Conservation (phyloP, 2,888 invertebrate species). For the Heteromyza rotundicornis region DNA sequence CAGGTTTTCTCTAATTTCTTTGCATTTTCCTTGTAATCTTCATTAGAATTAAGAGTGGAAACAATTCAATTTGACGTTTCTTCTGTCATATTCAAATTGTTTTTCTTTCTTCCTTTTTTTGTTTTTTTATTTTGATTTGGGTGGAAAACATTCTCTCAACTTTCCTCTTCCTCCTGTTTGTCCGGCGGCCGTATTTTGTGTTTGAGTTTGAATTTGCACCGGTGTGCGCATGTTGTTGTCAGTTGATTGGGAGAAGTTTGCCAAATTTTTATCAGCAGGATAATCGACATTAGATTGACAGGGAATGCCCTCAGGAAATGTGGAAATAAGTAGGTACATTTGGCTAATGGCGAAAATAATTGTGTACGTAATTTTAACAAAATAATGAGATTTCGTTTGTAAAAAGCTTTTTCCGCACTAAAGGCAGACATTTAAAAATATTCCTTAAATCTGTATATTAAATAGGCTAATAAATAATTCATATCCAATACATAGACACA, state of each 20-base stretch:
- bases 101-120: conserved; percentile 28
- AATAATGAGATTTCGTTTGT: too few species aligned
- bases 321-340: too few species aligned
- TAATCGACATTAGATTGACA: conserved; percentile 1
- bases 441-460: too few species aligned
- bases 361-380: too few species aligned
- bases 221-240: neutral
- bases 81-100: conserved; percentile 28
- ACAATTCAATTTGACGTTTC: conserved; percentile 4
- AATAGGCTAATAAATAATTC: too few species aligned
- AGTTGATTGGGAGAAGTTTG: neutral
- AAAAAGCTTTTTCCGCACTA: too few species aligned
- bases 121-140: conserved; percentile 42
- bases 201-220: neutral
- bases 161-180: neutral
- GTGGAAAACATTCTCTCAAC: neutral
- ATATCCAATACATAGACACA: too few species aligned
- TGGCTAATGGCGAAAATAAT: too few species aligned
- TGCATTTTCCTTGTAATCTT: neutral
- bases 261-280: neutral
- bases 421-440: too few species aligned
- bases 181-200: neutral
- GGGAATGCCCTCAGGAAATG: too few species aligned
- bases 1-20: neutral
- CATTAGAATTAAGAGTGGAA: neutral